Conservation (phyloP, 2,113 vertebrate species). For the Daboia siamensis region DNA sequence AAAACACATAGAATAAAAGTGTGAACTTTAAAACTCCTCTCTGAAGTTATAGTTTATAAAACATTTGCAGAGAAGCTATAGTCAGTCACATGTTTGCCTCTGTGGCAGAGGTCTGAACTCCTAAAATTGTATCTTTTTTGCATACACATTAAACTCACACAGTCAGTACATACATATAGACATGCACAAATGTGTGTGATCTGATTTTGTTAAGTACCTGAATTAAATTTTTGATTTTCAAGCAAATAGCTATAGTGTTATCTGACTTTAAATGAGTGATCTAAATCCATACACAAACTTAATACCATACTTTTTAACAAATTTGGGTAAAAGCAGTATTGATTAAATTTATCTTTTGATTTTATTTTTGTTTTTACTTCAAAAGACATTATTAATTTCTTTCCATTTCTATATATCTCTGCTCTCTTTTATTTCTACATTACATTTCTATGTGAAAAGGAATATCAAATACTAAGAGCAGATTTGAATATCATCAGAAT, state of each 20-base stretch:
- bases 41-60: background rate
- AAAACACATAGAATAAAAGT: constrained; percentile 1
- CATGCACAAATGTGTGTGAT: background rate
- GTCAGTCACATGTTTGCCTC: background rate
- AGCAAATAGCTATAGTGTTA: background rate
- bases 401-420: background rate
- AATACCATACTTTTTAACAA: background rate
- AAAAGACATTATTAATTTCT: background rate
- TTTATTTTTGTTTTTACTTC: background rate
- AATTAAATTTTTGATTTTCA: background rate
- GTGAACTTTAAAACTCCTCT: background rate
- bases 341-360: background rate
- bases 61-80: background rate
- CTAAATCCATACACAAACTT: background rate
- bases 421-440: background rate
- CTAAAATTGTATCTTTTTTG: background rate
- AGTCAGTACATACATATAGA: background rate
- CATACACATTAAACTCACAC: background rate
- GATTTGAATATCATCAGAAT: background rate
- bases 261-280: background rate
- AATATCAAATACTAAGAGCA: background rate
- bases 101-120: background rate
- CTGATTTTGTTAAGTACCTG: background rate
- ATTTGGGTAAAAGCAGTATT: background rate
- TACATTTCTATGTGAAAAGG: background rate